phyloP scores from a whole-genome alignment of 2,113 vertebrate genomes.

The Sinocyclocheilus rhinocerous region DNA sequence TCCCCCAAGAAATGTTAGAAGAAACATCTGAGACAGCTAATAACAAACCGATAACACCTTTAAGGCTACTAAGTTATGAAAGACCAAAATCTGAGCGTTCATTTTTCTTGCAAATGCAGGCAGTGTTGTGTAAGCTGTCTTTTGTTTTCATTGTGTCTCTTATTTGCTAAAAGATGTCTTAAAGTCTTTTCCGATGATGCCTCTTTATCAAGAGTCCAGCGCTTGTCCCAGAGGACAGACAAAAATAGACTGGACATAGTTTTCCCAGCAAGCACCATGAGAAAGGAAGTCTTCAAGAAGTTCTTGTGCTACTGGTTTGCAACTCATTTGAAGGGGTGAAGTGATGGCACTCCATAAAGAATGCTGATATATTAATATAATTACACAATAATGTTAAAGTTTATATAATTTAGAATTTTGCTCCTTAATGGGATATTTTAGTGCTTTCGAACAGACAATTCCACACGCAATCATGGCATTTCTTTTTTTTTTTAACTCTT shows the following conservation, averaged over 20 bases:
- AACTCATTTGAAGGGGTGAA: background rate
- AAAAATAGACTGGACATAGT: conserved; percentile 49
- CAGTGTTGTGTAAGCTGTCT: background rate
- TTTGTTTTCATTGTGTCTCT: conserved; percentile 6
- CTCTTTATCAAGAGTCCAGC: conserved; percentile 34
- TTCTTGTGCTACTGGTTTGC: background rate
- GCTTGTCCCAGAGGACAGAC: conserved; percentile 40
- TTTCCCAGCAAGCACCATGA: conserved; percentile 37
- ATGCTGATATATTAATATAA: background rate
- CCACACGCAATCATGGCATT: background rate
- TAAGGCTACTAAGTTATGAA: background rate
- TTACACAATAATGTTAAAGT: background rate
- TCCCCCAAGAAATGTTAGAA: too few species aligned
- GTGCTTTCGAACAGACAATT: background rate
- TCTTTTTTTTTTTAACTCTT: background rate
- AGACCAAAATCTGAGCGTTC: background rate
- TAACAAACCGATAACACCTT: too few species aligned
- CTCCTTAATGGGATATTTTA: background rate
- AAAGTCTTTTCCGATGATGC: conserved; percentile 1
- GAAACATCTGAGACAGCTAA: background rate
- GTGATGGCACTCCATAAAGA: background rate
- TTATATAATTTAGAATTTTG: background rate
- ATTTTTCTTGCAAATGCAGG: background rate
- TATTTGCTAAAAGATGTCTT: background rate
- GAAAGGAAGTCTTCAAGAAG: conserved; percentile 44